Base-by-base conservation (phyloP, 2,888 invertebrate species). In the Atherix ibis region DNA sequence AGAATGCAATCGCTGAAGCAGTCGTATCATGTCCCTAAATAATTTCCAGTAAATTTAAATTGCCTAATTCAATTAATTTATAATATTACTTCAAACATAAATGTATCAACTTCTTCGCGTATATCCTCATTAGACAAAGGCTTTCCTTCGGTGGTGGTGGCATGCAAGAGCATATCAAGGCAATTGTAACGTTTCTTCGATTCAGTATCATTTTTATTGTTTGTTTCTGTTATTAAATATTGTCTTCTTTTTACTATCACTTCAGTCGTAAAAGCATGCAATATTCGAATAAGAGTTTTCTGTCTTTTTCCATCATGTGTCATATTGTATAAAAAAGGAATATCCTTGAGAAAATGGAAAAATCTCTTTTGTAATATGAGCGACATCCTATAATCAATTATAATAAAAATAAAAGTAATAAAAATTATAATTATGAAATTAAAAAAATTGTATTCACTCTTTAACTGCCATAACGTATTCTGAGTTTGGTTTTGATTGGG, bases 21-120 rank as follows among this genome's bases (percentile, higher is more conserved):
- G 33, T 33, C 18, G 37, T 37, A 26, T 37, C 37, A 15, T 37
- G 37, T 15, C 37, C 37, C 36, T 36, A 16, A 9, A 26, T 3
- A n/a, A n/a, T n/a, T n/a, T n/a, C n/a, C n/a, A n/a, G n/a, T n/a
- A n/a, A n/a, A n/a, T n/a, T n/a, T n/a, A n/a, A n/a, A n/a, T n/a
- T n/a, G n/a, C n/a, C n/a, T n/a, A n/a, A n/a, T n/a, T n/a, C n/a
- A n/a, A n/a, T n/a, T n/a, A n/a, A n/a, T n/a, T n/a, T n/a, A 27
- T 27, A n/a, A 5, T n/a, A 27, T 12, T 27, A n/a, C 27, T n/a
- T 12, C 16, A 15, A 29, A 29, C 29, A 29, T 29, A 10, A 29
- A 29, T 16, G 29, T 29, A 29, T 29, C 29, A 4, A 29, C 29
- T 29, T 29, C 29, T 16, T 29, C 29, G 17, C 29, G 29, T n/a